A percentile compares a stretch with the other conserved stretches of the same genome.
Evolutionary conservation across 2,888 invertebrate genomes (phyloP).

Genomic region (Gymnoscelis rufifasciata): DNA sequence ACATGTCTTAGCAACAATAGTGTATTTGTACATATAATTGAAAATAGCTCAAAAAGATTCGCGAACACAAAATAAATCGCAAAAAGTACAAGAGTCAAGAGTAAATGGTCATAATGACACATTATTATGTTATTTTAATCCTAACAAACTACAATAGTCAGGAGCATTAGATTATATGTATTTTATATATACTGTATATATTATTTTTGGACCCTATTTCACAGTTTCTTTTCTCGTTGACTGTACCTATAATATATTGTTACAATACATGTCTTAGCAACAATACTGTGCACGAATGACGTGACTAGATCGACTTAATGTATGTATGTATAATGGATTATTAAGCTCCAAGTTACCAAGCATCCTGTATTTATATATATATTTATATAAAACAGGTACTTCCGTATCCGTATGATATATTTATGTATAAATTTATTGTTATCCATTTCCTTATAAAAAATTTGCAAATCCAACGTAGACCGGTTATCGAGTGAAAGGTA

Average conservation of each 20-base stretch:
- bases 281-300: constrained; percentile 26
- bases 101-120: too few relatives aligned
- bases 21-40: too few relatives aligned
- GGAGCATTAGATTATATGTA: too few relatives aligned
- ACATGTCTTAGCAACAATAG: too few relatives aligned
- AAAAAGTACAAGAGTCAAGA: too few relatives aligned
- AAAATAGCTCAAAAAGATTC: too few relatives aligned
- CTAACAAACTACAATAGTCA: too few relatives aligned
- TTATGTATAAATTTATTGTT: constrained; percentile 25
- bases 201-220: too few relatives aligned
- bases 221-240: too few relatives aligned
- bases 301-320: constrained; percentile 30
- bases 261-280: constrained; percentile 8
- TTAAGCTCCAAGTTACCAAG: constrained; percentile 32
- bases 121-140: too few relatives aligned
- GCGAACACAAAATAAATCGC: too few relatives aligned
- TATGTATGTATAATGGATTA: constrained; percentile 32
- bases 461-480: not conserved
- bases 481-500: constrained; percentile 1
- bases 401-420: constrained; percentile 42
- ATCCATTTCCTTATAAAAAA: constrained; percentile 33
- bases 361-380: constrained; percentile 39
- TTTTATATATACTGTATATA: too few relatives aligned
- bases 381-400: constrained; percentile 32
- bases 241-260: not conserved